Conservation (phyloP, 2,113 vertebrate species). For the Crotalus helleri region DNA sequence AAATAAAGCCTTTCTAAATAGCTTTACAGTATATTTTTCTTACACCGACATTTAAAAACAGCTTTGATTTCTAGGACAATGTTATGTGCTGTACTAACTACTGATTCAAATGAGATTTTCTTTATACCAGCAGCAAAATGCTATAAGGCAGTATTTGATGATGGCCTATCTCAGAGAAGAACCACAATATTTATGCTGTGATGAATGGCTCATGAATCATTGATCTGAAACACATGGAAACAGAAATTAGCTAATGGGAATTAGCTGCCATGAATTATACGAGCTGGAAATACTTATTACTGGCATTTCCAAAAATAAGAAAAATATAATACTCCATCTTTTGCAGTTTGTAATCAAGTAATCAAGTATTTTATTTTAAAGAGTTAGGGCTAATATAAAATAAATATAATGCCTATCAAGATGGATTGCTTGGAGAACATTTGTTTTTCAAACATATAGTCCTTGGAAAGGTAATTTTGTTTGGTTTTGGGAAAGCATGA, state of each 20-base stretch:
- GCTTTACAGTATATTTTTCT: neutral
- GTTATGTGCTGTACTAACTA: neutral
- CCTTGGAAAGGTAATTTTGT: neutral
- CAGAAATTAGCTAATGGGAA: conserved; percentile 18
- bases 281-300: conserved; percentile 3
- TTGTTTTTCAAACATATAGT: neutral
- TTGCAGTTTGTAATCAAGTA: neutral
- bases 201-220: conserved; percentile 15
- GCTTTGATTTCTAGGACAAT: neutral
- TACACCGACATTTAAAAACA: neutral
- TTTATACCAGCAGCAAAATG: neutral
- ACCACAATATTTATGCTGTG: conserved; percentile 12
- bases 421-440: neutral
- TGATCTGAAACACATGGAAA: conserved; percentile 31
- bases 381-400: neutral
- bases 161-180: conserved; percentile 7
- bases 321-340: neutral
- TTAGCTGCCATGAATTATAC: neutral
- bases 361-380: conserved; percentile 12
- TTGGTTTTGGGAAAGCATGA: neutral
- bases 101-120: neutral
- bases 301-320: neutral
- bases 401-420: neutral
- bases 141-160: conserved; percentile 12
- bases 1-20: neutral